Percentiles rank a stretch among this genome's conserved stretches.
phyloP scores from a whole-genome alignment of 1,140 invertebrate species.

The Heliothis subflexa region DNA sequence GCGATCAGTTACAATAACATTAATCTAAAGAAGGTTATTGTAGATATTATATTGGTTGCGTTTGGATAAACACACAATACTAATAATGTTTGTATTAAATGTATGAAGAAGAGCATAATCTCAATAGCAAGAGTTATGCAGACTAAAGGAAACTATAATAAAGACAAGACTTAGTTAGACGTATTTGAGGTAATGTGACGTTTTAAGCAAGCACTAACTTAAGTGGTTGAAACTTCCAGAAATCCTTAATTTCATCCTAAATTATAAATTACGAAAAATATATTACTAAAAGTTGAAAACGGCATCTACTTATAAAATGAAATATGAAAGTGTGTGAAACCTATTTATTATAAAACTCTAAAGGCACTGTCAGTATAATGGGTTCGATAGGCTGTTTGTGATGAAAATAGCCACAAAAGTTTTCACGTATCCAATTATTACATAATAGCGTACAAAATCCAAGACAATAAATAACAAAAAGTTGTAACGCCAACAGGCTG shows the following conservation, averaged over 20 bases:
- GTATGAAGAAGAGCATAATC: not conserved
- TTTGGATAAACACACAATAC: slow-evolving; percentile 18
- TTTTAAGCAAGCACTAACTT: too few relatives aligned
- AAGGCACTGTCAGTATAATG: not conserved
- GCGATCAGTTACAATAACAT: slow-evolving; percentile 26
- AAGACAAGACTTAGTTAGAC: too few relatives aligned
- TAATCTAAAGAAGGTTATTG: slow-evolving; percentile 16
- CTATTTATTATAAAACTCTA: not conserved
- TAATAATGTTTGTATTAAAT: not conserved
- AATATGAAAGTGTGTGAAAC: not conserved
- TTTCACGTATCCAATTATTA: slow-evolving; percentile 2
- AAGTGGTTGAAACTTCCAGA: too few relatives aligned
- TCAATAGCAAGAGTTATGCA: too few relatives aligned
- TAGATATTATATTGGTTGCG: not conserved
- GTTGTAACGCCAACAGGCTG: slow-evolving; percentile 8
- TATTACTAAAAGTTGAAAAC: too few relatives aligned
- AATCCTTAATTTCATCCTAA: too few relatives aligned
- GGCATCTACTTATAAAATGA: not conserved
- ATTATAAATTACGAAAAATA: too few relatives aligned
- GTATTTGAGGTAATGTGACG: too few relatives aligned
- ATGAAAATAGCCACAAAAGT: not conserved
- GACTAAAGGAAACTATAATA: too few relatives aligned
- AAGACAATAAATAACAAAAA: slow-evolving; percentile 4
- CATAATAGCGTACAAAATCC: slow-evolving; percentile 1
- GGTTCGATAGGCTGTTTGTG: not conserved